Evolutionary conservation across 2,888 invertebrate species (phyloP), one percentile per base, ranked within the genome.

Genomic region (Tuberolachnus salignus): DNA sequence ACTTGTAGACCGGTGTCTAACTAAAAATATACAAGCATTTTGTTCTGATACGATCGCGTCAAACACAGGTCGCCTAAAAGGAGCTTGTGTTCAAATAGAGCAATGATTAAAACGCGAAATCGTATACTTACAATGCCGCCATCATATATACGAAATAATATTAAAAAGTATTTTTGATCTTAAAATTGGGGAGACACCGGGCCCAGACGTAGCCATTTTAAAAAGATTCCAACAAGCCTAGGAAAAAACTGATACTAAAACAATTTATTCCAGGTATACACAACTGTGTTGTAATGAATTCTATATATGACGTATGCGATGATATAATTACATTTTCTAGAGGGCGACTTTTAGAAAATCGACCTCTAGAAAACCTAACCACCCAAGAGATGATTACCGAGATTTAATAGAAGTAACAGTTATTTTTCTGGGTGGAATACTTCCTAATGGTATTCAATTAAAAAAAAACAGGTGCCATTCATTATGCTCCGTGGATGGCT

Each of bases 401-500:
- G 83, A 83, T 67, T 67, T 83, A 21, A 80, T 83, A 61, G 81
- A 82, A 66, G 81, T 83, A 69, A 69, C 67, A 46, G 63, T 82
- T 23, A 83, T 83, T 80, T 84, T 83, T 71, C 81, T 83, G 26
- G 82, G 82, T 51, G 81, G 81, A 71, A 51, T 75, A 61, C 80
- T 82, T 71, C 44, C 51, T 49, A 72, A 70, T 49, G 63, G 81
- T 55, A 80, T 82, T 0, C n/a, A 81, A 80, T 64, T 83, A 83
- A 82, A 75, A 80, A 66, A 81, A 78, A 42, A 82, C 83, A 69
- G 83, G 83, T 53, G 82, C 83, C 46, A 74, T 82, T 59, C 83
- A 83, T 51, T 82, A 83, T 71, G 83, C 83, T 10, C 66, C 83
- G 21, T 84, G 83, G 83, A 84, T 83, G 83, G 81, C 82, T 11